phyloP scores from a whole-genome alignment of 2,888 invertebrate species.

The Petrophora chlorosata region DNA sequence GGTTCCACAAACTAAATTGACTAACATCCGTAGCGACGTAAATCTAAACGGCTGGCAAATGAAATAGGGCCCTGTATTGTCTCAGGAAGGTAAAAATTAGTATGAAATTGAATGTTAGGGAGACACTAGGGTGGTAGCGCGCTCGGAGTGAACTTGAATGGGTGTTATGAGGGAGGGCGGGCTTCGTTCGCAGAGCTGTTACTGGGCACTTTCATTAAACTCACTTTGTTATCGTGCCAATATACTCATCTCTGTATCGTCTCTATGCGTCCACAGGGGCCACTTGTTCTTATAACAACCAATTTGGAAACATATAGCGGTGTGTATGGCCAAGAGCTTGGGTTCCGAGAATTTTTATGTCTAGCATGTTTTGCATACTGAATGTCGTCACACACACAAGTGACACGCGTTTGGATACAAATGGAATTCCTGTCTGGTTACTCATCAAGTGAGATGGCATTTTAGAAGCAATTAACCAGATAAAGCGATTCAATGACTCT shows the following conservation, averaged over 20 bases:
- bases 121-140: constrained; percentile 67
- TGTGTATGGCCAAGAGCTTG: neutral
- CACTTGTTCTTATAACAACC: constrained; percentile 28
- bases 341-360: neutral
- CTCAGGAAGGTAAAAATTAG: constrained; percentile 45
- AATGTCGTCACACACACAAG: neutral
- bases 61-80: constrained; percentile 42
- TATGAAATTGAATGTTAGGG: constrained; percentile 37
- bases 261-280: constrained; percentile 27
- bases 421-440: constrained; percentile 7
- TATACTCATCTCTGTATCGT: constrained; percentile 35
- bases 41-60: constrained; percentile 34
- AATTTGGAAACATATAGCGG: constrained; percentile 11
- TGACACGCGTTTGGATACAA: neutral
- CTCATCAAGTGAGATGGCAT: constrained; percentile 4
- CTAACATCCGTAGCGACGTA: constrained; percentile 50
- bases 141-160: constrained; percentile 63
- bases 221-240: constrained; percentile 54
- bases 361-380: neutral
- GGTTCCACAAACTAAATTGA: constrained; percentile 51
- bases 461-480: too few relatives aligned
- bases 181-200: constrained; percentile 67
- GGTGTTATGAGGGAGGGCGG: constrained; percentile 59
- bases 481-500: too few relatives aligned
- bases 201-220: constrained; percentile 66